Evolutionary conservation across 2,797 vertebrate species (phyloP), one percentile per base, ranked within the genome.

Genomic region (Centropyge bicolor): DNA sequence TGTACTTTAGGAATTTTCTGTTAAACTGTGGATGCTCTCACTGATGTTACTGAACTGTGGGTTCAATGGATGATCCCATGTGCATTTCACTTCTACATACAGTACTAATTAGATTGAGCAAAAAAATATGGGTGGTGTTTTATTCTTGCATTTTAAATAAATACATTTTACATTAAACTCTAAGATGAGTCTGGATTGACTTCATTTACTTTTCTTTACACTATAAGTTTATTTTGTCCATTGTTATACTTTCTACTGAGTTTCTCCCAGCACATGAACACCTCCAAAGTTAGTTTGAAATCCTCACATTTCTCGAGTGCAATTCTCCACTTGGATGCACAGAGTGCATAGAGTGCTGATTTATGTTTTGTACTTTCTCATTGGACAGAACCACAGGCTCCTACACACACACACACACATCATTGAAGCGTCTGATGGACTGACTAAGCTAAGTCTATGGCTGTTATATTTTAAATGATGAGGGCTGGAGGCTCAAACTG

Each of bases 291-390:
- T 65, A 74, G 54, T 80, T 56, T 59, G 8, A 76, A 80, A 70
- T 87, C 49, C 64, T 56, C 22, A 52, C 70, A 63, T 76, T 79
- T 49, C 62, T 79, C 27, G 74, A 78, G 61, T 68, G 61, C 70
- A 70, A 78, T 86, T 62, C 66, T 69, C 20, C 61, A 82, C 80
- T 67, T 74, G 75, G 82, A 83, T 86, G 74, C 84, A 80, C 82
- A 83, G 66, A 82, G 80, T 90, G n/a, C n/a, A n/a, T 85, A 79
- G 78, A 75, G 56, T 55, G 69, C 70, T 86, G 82, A 90, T 86
- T 77, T 77, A 81, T 79, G 74, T 59, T 83, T 81, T 66, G 67
- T 45, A 80, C 77, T 77, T 83, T 22, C 35, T 78, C 73, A 24
- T 74, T 63, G 74, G 86, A 79, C 86, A 84, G 77, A 56, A 12